A percentile compares a stretch with the other conserved stretches of the same genome.
These are phyloP conservation scores for Hyperoodon ampullatus DNA, from an alignment of 2,113 vertebrate species.

Conservation along the genomic window DNA sequence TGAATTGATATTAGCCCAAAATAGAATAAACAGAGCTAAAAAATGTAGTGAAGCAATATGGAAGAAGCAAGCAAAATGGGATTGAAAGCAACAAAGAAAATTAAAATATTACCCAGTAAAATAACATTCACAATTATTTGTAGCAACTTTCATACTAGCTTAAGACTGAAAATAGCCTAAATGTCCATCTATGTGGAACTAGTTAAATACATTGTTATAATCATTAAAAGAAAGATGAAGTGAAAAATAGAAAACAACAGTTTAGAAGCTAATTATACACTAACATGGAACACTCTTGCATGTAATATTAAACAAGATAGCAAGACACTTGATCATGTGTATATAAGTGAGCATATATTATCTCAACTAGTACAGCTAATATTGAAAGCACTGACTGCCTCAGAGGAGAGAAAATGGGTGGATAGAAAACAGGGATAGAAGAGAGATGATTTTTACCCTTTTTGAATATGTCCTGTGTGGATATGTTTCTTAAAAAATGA, in stretches of 20 bases:
- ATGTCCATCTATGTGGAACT: not conserved
- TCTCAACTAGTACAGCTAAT: not conserved
- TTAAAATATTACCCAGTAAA: not conserved
- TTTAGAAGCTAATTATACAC: not conserved
- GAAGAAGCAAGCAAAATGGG: not conserved
- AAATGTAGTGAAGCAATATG: not conserved
- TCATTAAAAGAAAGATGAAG: not conserved
- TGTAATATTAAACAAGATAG: not conserved
- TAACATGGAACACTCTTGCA: not conserved
- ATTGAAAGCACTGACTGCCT: not conserved
- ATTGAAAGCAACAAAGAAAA: not conserved
- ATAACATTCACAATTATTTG: not conserved
- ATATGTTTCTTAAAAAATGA: not conserved
- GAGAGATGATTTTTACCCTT: not conserved
- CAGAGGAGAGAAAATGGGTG: not conserved
- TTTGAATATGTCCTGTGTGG: not conserved
- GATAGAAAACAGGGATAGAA: not conserved
- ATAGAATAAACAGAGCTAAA: not conserved
- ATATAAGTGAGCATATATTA: not conserved
- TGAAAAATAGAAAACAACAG: not conserved
- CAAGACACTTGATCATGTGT: not conserved
- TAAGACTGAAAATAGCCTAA: not conserved
- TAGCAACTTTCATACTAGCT: not conserved
- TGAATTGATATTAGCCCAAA: not conserved
- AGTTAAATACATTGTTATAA: not conserved